Evolutionary conservation across 2,888 invertebrate genomes (phyloP).

Genomic region (Bedellia somnulentella): DNA sequence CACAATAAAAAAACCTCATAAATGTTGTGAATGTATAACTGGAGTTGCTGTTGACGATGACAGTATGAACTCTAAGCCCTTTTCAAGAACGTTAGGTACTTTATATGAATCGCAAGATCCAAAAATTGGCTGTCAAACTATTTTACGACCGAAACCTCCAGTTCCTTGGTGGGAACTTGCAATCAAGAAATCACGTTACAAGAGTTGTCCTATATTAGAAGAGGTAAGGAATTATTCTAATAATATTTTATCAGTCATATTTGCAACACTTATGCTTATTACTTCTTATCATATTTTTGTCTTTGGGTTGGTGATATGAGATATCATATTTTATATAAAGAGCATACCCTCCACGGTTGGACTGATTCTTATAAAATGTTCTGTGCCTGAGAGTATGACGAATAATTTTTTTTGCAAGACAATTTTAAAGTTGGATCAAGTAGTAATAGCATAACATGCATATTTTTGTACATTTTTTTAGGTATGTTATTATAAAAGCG

Average conservation of each 20-base stretch:
- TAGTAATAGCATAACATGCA: too few species aligned
- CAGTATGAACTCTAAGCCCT: conserved; percentile 28
- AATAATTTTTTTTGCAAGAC: too few species aligned
- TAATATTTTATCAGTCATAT: not conserved
- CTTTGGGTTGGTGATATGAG: too few species aligned
- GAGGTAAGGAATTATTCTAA: conserved; percentile 35
- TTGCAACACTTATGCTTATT: too few species aligned
- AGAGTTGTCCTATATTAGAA: conserved; percentile 81
- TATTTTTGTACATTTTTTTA: too few species aligned
- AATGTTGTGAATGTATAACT: conserved; percentile 53
- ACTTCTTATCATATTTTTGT: too few species aligned
- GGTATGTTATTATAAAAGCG: too few species aligned
- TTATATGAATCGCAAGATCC: conserved; percentile 62
- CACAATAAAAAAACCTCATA: conserved; percentile 35
- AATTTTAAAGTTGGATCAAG: too few species aligned
- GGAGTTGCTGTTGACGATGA: conserved; percentile 42
- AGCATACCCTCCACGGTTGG: too few species aligned
- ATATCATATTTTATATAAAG: too few species aligned
- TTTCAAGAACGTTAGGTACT: conserved; percentile 45
- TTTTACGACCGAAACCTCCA: conserved; percentile 66
- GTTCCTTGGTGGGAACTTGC: conserved; percentile 91
- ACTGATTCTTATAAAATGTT: not conserved
- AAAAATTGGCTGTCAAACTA: conserved; percentile 69
- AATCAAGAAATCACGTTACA: conserved; percentile 75
- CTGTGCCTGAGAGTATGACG: too few species aligned